Base-by-base conservation (phyloP, 2,888 invertebrate species). In the Eumerus sabulonum region DNA sequence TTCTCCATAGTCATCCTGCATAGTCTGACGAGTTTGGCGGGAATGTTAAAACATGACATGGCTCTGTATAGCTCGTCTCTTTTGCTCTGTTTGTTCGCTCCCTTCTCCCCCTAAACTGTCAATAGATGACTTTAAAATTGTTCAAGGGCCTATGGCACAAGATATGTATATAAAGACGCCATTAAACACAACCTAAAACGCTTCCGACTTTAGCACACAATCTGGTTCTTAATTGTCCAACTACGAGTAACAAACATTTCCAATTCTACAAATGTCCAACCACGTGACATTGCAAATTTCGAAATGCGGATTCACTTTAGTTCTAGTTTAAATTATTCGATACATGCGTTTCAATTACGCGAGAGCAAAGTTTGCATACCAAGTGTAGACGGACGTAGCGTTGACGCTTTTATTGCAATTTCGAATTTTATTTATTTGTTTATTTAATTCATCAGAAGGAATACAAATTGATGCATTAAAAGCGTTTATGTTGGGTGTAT, bases 391-490 rank as follows among this genome's bases (percentile, higher is more conserved):
- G 7, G 7, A 2, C 27, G 27, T 4, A 27, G 27, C 27, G 27
- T 27, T 27, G 27, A 27, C 27, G 7, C 27, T 27, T 27, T 27
- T 27, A 27, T 27, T 27, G 13, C n/a, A n/a, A n/a, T 9, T 44
- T 12, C 42, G 14, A 44, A 44, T 1, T 44, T 12, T 44, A 4
- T 44, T 14, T 44, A 5, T 44, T 1, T n/a, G 14, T 14, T 44
- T 44, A 13, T 14, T 9, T 12, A 44, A n/a, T 44, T n/a, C n/a
- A 13, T 7, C 13, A 14, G n/a, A n/a, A 44, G 42, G 42, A 9
- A 44, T 44, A 44, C 42, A 44, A 44, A 44, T 44, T 14, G 42
- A n/a, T 44, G n/a, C n/a, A 44, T 44, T 44, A 44, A 40, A 9
- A 44, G 11, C 14, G 42, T 44, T 44, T 44, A 11, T 40, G 2